Evolutionary conservation across 1,140 invertebrate species (phyloP), one percentile per base, ranked within the genome.

Genomic region (Ganaspis sp.): DNA sequence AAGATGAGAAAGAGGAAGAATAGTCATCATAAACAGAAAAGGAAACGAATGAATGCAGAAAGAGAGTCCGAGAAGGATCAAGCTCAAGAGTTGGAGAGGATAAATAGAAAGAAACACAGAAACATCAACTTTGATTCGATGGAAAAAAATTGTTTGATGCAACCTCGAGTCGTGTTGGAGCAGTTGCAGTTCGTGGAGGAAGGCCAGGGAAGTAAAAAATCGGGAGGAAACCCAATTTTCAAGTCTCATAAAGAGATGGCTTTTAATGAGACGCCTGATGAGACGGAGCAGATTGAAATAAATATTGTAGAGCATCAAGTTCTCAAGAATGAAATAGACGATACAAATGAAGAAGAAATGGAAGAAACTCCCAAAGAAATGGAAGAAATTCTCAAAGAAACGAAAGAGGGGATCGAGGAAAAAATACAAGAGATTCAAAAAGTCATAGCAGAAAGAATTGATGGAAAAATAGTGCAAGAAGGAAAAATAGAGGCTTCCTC

Each of bases 91-190:
- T 78, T 74, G 12, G 75, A 81, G 9, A 69, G 37, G 0, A 9
- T 72, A 11, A 70, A 75, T 21, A 76, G 58, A 12, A 71, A 79
- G 70, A 78, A 54, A 54, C 54, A 71, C 64, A 80, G 80, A 12
- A 72, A 29, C 34, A 77, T 81, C 74, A 84, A 85, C 53, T 75
- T 90, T 42, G 85, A 91, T 69, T 86, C 78, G 69, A 74, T 87
- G 69, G 83, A 85, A 15, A 89, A 85, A 21, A 82, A 88, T 85
- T 86, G 84, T 71, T 76, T 85, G 71, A 86, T 88, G 23, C 91
- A 88, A 38, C 91, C 89, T 2, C 84, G 89, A 78, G 90, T 91
- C 0, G 83, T 90, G n/a, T 76, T 90, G 23, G 89, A 91, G 70
- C 87, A 89, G 75, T 73, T 91, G 23, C 89, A 87, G 29, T 79